Percentiles rank a stretch among this genome's conserved stretches.
phyloP scores from a whole-genome alignment of 2,797 vertebrate species.

The Mastacembelus armatus region DNA sequence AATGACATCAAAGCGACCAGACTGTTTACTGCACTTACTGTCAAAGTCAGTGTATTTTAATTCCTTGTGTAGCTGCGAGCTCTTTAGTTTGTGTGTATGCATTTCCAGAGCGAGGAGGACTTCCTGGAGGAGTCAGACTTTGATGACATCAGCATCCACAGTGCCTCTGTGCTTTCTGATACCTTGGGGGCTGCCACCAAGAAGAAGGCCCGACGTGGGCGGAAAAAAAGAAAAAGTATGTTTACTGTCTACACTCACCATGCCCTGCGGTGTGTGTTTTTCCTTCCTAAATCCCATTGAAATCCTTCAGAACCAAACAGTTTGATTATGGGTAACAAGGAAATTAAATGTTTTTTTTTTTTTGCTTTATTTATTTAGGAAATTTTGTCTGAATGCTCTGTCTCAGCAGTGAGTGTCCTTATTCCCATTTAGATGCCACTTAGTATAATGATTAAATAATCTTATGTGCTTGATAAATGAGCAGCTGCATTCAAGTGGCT shows the following conservation, averaged over 20 bases:
- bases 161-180: slow-evolving; percentile 93
- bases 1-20: slow-evolving; percentile 30
- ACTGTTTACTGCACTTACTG: slow-evolving; percentile 14
- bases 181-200: slow-evolving; percentile 88
- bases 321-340: slow-evolving; percentile 47
- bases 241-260: slow-evolving; percentile 43
- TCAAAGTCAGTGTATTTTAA: slow-evolving; percentile 9
- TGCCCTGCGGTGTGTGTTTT: slow-evolving; percentile 22
- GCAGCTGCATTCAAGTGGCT: not conserved
- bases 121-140: slow-evolving; percentile 96
- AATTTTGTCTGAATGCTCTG: slow-evolving; percentile 23
- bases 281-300: slow-evolving; percentile 37
- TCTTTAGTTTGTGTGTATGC: slow-evolving; percentile 37
- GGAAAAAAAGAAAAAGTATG: slow-evolving; percentile 94
- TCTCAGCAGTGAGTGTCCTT: slow-evolving; percentile 6
- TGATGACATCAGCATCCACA: slow-evolving; percentile 97
- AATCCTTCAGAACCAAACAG: slow-evolving; percentile 49
- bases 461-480: not conserved
- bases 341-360: slow-evolving; percentile 27
- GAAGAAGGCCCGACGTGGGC: slow-evolving; percentile 89
- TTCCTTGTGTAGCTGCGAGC: slow-evolving; percentile 30
- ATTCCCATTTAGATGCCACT: not conserved
- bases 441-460: not conserved
- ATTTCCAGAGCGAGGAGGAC: slow-evolving; percentile 94
- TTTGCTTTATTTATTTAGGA: slow-evolving; percentile 42